Conservation (phyloP, 2,888 invertebrate genomes). For the Microctonus aethiopoides region DNA sequence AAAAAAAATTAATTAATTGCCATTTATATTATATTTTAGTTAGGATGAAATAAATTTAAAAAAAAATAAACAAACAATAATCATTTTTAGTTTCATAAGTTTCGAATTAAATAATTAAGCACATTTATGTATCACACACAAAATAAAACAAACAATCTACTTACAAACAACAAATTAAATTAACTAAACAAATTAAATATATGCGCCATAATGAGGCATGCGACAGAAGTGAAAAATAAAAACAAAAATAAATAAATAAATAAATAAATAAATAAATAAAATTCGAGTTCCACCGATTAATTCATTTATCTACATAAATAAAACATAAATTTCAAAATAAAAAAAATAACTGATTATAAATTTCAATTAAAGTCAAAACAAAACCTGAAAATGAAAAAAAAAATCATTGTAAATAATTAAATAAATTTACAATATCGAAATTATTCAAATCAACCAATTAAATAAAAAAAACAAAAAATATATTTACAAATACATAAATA, state of each 20-base stretch:
- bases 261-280: too few relatives aligned
- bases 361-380: too few relatives aligned
- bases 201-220: background rate
- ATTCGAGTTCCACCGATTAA: too few relatives aligned
- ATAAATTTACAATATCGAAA: too few relatives aligned
- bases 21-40: background rate
- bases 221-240: background rate
- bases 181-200: background rate
- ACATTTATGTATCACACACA: background rate
- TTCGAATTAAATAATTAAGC: background rate
- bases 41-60: background rate
- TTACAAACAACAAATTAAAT: conserved; percentile 42
- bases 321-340: background rate
- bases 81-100: background rate
- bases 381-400: too few relatives aligned
- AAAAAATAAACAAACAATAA: background rate
- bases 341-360: too few relatives aligned
- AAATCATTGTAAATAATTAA: too few relatives aligned
- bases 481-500: too few relatives aligned
- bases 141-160: background rate
- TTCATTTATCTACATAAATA: too few relatives aligned
- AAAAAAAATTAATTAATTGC: background rate
- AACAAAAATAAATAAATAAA: conserved; percentile 27
- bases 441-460: too few relatives aligned
- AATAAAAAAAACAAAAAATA: too few relatives aligned